Evolutionary conservation across 2,113 vertebrate genomes (phyloP).

Genomic region (Megaleporinus macrocephalus): DNA sequence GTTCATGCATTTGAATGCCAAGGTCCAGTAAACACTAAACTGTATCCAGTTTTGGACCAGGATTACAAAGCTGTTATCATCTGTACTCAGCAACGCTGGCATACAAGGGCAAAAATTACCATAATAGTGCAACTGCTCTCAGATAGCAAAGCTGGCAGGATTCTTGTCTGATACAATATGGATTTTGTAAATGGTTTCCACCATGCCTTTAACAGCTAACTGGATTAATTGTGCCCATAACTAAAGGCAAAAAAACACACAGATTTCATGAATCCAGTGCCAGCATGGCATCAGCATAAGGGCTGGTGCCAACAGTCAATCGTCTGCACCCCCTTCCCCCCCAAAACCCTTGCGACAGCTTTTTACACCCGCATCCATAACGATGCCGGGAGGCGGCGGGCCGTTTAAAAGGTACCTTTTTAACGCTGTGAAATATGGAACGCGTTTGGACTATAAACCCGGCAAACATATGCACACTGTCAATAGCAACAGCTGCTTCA

Average conservation of each 20-base stretch:
- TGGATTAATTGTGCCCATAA: conserved; percentile 26
- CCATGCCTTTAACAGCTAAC: conserved; percentile 36
- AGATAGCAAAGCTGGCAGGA: conserved; percentile 49
- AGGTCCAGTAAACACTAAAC: background rate
- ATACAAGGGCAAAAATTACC: conserved; percentile 1
- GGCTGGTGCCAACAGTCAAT: conserved; percentile 27
- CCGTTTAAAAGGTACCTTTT: conserved; percentile 78
- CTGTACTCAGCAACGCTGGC: background rate
- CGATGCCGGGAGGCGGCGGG: conserved; percentile 72
- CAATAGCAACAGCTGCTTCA: conserved; percentile 88
- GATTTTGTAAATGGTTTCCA: conserved; percentile 33
- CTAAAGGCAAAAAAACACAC: conserved; percentile 10
- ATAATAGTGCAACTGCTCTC: background rate
- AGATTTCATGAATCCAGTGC: conserved; percentile 65
- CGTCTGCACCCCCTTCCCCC: conserved; percentile 65
- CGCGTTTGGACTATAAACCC: conserved; percentile 85
- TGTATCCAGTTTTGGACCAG: background rate
- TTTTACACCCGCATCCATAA: conserved; percentile 74
- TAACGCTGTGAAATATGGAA: conserved; percentile 85
- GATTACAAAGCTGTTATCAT: conserved; percentile 6
- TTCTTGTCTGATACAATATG: conserved; percentile 36
- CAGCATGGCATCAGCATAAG: conserved; percentile 59
- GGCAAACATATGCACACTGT: conserved; percentile 89
- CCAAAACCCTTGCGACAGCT: conserved; percentile 63
- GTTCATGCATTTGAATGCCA: background rate